Percentiles rank a stretch among this genome's conserved stretches.
Conservation (phyloP, 2,888 invertebrate species). For the Tenthredo mesomela region DNA sequence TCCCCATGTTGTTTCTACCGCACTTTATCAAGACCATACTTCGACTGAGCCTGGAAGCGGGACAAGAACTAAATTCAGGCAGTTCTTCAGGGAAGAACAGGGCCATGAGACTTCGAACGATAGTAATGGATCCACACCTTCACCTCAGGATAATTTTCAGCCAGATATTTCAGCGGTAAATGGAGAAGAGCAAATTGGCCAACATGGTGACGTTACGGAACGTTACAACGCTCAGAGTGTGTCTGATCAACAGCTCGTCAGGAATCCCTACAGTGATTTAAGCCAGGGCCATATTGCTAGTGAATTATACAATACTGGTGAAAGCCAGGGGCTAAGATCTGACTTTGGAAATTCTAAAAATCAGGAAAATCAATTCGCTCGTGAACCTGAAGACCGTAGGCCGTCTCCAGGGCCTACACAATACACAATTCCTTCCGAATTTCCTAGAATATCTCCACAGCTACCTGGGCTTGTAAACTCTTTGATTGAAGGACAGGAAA, state of each 20-base stretch:
- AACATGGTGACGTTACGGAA: conserved; percentile 7
- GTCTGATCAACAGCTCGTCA: conserved; percentile 12
- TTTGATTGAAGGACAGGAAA: conserved; percentile 79
- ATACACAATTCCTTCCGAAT: conserved; percentile 80
- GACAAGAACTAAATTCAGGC: conserved; percentile 34
- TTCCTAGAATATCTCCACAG: conserved; percentile 81
- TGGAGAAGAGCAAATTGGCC: conserved; percentile 53
- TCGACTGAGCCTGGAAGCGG: conserved; percentile 2
- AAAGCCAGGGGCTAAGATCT: not conserved
- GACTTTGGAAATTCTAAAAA: not conserved
- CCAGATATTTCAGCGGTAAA: conserved; percentile 14
- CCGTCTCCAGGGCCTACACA: conserved; percentile 75
- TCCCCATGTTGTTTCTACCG: conserved; percentile 53
- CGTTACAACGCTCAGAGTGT: not conserved
- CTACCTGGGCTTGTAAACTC: conserved; percentile 83
- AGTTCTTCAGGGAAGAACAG: conserved; percentile 55
- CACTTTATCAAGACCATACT: conserved; percentile 32
- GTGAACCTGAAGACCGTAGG: conserved; percentile 21
- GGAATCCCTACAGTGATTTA: not conserved
- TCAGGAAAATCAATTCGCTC: conserved; percentile 8
- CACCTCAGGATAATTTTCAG: conserved; percentile 31
- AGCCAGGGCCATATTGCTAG: conserved; percentile 3
- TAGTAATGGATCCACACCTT: conserved; percentile 54
- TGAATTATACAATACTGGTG: not conserved
- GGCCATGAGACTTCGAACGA: conserved; percentile 47